Evolutionary conservation across 1,140 invertebrate genomes (phyloP).

Genomic region (Papilio aristodemus): DNA sequence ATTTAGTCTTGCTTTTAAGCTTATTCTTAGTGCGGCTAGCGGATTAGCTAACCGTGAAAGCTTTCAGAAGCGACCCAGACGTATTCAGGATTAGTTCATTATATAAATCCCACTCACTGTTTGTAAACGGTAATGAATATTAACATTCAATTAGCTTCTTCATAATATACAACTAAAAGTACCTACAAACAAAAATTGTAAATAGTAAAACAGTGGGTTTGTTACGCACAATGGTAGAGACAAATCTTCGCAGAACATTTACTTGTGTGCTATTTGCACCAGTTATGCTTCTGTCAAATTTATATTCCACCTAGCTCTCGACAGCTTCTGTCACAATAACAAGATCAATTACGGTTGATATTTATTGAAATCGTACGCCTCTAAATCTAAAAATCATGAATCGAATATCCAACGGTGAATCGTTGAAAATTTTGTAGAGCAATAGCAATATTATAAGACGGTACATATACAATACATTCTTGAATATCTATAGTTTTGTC

Average conservation of each 20-base stretch:
- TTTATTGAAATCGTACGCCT: background rate
- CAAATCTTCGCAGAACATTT: background rate
- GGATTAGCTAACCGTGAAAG: background rate
- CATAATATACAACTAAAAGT: too few species aligned
- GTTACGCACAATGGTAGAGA: background rate
- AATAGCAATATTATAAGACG: too few species aligned
- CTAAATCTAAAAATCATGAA: too few species aligned
- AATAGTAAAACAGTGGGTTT: too few species aligned
- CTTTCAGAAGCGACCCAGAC: constrained; percentile 1
- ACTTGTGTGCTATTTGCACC: background rate
- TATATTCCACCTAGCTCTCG: background rate
- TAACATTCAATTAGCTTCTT: background rate
- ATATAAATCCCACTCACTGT: background rate
- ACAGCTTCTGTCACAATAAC: background rate
- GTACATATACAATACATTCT: too few species aligned
- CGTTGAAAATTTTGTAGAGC: too few species aligned
- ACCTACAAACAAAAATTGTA: too few species aligned
- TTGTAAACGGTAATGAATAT: background rate
- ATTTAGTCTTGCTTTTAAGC: background rate
- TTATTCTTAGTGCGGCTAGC: background rate
- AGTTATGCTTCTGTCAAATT: background rate
- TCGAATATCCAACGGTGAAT: too few species aligned
- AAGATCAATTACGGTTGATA: background rate
- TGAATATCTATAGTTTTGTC: too few species aligned
- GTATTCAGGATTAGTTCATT: background rate